These are phyloP conservation scores for Lymantria monacha DNA, from an alignment of 2,888 invertebrate species.

Conservation along the genomic window DNA sequence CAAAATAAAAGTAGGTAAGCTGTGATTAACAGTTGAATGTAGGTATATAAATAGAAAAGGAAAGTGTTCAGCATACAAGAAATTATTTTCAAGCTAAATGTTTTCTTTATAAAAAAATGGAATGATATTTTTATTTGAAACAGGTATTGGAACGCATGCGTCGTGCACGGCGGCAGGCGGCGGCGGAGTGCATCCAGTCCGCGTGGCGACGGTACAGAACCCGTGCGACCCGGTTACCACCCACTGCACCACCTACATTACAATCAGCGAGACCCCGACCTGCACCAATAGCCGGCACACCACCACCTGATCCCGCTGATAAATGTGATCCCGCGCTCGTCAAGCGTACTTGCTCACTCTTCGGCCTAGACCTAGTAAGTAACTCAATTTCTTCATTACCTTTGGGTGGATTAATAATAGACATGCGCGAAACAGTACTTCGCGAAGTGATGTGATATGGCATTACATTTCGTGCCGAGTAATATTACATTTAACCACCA, in stretches of 20 bases:
- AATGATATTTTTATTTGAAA: too few species aligned
- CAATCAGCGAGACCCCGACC: slow-evolving; percentile 87
- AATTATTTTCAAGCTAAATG: too few species aligned
- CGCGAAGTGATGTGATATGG: too few species aligned
- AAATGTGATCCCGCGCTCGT: slow-evolving; percentile 94
- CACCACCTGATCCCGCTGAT: slow-evolving; percentile 91
- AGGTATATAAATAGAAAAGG: too few species aligned
- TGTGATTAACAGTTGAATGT: too few species aligned
- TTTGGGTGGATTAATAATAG: too few species aligned
- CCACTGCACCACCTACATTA: slow-evolving; percentile 13
- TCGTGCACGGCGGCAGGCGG: slow-evolving; percentile 88
- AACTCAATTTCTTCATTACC: not conserved
- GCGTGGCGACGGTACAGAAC: slow-evolving; percentile 92
- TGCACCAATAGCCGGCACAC: slow-evolving; percentile 94
- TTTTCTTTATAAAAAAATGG: too few species aligned
- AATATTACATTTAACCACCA: too few species aligned
- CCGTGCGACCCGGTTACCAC: slow-evolving; percentile 53
- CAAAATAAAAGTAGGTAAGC: too few species aligned
- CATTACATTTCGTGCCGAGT: too few species aligned
- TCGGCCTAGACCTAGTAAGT: slow-evolving; percentile 92
- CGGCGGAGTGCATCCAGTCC: slow-evolving; percentile 92
- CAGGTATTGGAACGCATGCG: slow-evolving; percentile 92
- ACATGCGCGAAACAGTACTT: too few species aligned
- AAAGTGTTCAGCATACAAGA: too few species aligned
- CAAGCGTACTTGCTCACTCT: slow-evolving; percentile 94